Percentiles rank a stretch among this genome's conserved stretches.
Conservation (phyloP, 2,113 vertebrate species). For the Urocolius indicus region DNA sequence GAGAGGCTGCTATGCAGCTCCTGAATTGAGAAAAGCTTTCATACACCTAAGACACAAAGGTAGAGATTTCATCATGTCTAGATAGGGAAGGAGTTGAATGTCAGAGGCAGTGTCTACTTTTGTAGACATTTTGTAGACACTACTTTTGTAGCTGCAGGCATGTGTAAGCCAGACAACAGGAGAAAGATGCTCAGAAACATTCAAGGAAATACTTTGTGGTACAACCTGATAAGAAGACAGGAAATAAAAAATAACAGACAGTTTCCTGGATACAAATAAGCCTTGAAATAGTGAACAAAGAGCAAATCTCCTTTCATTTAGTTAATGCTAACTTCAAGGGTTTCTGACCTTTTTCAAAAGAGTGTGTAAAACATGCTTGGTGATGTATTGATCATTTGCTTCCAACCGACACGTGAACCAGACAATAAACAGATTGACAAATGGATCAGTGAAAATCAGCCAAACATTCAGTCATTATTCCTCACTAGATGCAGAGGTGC, state of each 20-base stretch:
- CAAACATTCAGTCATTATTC: not conserved
- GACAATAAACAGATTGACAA: not conserved
- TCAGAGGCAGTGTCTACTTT: not conserved
- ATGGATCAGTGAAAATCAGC: not conserved
- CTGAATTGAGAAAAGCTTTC: not conserved
- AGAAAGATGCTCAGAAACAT: not conserved
- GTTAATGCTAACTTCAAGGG: not conserved
- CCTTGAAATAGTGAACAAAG: not conserved
- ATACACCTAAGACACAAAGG: not conserved
- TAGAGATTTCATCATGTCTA: not conserved
- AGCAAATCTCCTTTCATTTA: not conserved
- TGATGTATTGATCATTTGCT: not conserved
- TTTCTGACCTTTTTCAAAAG: not conserved
- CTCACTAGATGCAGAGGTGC: fast-evolving
- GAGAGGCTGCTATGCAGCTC: not conserved
- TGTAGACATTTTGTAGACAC: too few species aligned
- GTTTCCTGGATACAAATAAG: not conserved
- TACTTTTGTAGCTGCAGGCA: not conserved
- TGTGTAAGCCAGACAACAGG: not conserved
- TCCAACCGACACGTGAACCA: not conserved
- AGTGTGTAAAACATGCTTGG: not conserved
- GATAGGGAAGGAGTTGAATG: not conserved
- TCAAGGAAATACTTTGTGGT: not conserved
- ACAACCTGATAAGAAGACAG: not conserved
- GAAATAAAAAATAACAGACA: not conserved